Evolutionary conservation across 2,797 vertebrate genomes (phyloP), one percentile per base, ranked within the genome.

Genomic region (Schizopygopsis pylzovi): DNA sequence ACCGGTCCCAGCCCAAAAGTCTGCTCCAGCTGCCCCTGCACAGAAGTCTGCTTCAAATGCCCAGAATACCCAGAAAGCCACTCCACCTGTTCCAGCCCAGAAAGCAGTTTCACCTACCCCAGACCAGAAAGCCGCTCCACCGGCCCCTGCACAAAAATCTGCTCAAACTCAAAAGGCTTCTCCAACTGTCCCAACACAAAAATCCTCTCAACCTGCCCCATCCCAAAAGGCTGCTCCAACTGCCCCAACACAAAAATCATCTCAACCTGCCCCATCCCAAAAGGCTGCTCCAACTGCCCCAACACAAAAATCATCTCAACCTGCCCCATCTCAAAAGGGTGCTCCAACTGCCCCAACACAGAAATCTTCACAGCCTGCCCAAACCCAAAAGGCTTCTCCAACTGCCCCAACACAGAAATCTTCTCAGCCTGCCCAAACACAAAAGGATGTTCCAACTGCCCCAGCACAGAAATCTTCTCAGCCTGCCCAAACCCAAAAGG

Each of bases 1-100:
- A 63, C 0, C 56, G n/a, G 59, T 8, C 0, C 28, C 56, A 18
- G 2, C 71, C 0, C 72, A 39, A 16, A 85, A 79, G 15, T 59
- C 94, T 49, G 80, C 91, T 89, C 91, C 79, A 95, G 91, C 91
- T 71, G 56, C 76, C 15, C 22, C 56, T 25, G 41, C 47, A 10
- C 82, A 84, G 25, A 67, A 86, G 22, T 87, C 75, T 1, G 1
- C 76, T 33, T 78, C 92, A 1, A 1, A 54, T 63, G 92, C 25
- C 28, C n/a, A 9, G 72, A 61, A 33, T 33, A 33, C 33, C 12
- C 63, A 54, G 33, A 82, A 82, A 63, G 9, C 12, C 2, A 4
- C 22, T 20, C 1, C 39, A 1, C 3, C 70, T 63, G 92, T 93
- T 73, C 94, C 56, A 2, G 12, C n/a, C n/a, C 56, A 75, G 18